Percentiles rank a stretch among this genome's conserved stretches.
These are phyloP conservation scores for Paraplagusia blochii DNA, from an alignment of 2,113 vertebrate species.

Conservation along the genomic window DNA sequence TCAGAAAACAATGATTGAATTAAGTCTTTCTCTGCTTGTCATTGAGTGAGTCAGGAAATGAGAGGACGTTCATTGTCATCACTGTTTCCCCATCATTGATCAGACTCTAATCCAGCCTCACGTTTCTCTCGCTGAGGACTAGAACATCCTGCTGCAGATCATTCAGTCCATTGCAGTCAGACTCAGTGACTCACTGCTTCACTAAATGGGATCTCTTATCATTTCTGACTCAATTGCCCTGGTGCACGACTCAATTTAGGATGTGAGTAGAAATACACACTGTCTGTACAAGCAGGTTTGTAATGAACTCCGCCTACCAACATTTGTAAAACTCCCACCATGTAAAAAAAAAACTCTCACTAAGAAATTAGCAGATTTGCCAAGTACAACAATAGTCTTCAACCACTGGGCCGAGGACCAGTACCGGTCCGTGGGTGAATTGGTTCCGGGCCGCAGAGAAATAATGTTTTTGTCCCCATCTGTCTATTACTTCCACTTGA, in stretches of 20 bases:
- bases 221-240: constrained; percentile 1
- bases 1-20: constrained; percentile 37
- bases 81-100: constrained; percentile 59
- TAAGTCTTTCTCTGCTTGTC: constrained; percentile 41
- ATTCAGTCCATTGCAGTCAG: constrained; percentile 14
- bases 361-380: no score
- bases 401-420: no score
- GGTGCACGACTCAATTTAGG: not conserved
- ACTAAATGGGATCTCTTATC: not conserved
- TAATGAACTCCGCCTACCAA: not conserved
- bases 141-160: constrained; percentile 33
- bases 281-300: not conserved
- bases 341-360: no score
- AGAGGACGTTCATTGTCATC: constrained; percentile 37
- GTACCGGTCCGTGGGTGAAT: no score
- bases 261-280: constrained; percentile 5
- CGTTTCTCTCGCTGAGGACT: constrained; percentile 47
- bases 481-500: no score
- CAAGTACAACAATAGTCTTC: no score
- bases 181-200: constrained; percentile 23
- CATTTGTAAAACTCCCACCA: not conserved
- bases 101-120: constrained; percentile 22
- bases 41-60: constrained; percentile 41
- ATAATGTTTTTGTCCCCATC: no score
- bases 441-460: no score